These are phyloP conservation scores for Pentalonia nigronervosa DNA, from an alignment of 1,140 invertebrate species.

Conservation along the genomic window DNA sequence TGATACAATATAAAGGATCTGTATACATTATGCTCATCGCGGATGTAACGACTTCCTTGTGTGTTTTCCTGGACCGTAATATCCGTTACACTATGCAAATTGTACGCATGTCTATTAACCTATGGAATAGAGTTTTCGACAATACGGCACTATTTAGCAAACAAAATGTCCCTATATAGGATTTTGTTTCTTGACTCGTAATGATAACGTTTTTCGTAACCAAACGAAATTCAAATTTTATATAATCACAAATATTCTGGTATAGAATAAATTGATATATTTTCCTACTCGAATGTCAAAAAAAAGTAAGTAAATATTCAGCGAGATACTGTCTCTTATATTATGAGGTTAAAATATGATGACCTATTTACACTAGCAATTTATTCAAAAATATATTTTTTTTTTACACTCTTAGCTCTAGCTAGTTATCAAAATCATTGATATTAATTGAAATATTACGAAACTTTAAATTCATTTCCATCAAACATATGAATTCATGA, in stretches of 20 bases:
- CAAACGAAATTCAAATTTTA: background rate
- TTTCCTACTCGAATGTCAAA: background rate
- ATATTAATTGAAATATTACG: background rate
- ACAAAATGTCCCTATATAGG: background rate
- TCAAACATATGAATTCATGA: background rate
- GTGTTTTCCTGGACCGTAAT: background rate
- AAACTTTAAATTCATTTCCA: background rate
- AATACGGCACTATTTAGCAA: background rate
- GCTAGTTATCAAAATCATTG: background rate
- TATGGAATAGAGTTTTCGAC: background rate
- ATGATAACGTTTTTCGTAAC: background rate
- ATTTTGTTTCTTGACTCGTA: background rate
- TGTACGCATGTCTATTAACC: background rate
- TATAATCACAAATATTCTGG: background rate
- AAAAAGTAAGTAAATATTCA: background rate
- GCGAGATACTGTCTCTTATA: background rate
- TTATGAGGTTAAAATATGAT: background rate
- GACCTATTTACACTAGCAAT: background rate
- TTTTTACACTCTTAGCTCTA: background rate
- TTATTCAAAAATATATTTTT: conserved; percentile 13
- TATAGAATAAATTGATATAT: background rate
- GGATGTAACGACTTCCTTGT: conserved; percentile 25
- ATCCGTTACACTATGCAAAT: background rate
- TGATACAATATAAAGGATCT: background rate
- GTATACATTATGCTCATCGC: background rate